Conservation (phyloP, 2,888 invertebrate species). For the Limulus polyphemus region DNA sequence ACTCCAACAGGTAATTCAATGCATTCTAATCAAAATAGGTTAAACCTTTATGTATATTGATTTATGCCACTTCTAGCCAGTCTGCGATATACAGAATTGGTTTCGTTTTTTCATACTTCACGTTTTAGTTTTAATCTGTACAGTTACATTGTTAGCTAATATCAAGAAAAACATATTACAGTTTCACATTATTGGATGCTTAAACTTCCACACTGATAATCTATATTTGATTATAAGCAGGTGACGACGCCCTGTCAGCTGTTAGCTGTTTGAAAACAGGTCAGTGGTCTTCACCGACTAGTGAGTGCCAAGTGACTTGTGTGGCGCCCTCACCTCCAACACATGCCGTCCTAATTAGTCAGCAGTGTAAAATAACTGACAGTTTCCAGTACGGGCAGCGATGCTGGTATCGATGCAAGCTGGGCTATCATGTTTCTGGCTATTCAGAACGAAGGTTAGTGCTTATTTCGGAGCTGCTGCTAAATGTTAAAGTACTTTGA, state of each 20-base stretch:
- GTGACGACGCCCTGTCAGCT: neutral
- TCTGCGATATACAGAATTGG: too few relatives aligned
- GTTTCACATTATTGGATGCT: too few relatives aligned
- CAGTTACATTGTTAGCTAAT: neutral
- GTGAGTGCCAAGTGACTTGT: slow-evolving; percentile 4
- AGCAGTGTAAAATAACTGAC: neutral
- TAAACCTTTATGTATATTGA: too few relatives aligned
- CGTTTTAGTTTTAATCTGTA: neutral
- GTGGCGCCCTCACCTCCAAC: neutral
- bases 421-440: slow-evolving; percentile 2
- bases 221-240: neutral
- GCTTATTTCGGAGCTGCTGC: neutral
- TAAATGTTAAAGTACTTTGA: too few relatives aligned
- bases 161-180: too few relatives aligned
- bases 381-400: slow-evolving; percentile 1
- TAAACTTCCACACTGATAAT: neutral
- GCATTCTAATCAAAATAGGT: too few relatives aligned
- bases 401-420: slow-evolving; percentile 3
- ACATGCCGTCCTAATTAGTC: neutral
- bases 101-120: neutral
- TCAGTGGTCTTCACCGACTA: slow-evolving; percentile 2
- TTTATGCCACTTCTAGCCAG: too few relatives aligned
- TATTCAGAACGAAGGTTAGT: neutral
- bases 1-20: too few relatives aligned
- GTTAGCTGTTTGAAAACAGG: neutral